These are phyloP conservation scores for Ectemnius lituratus DNA, from an alignment of 2,888 invertebrate species.

Conservation along the genomic window DNA sequence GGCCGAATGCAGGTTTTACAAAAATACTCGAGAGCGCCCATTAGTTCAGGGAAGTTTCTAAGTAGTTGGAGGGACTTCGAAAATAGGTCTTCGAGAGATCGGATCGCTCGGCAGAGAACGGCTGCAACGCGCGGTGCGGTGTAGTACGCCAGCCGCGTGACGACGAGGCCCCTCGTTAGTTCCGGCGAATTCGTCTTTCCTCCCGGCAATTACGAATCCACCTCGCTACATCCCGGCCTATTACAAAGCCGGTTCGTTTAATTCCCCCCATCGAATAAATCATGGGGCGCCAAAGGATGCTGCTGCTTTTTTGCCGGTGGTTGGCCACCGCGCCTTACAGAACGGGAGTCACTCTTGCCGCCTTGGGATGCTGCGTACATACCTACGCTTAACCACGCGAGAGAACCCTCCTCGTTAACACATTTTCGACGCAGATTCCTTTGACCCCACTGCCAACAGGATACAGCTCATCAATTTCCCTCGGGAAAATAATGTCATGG, in stretches of 20 bases:
- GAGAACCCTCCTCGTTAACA: slow-evolving; percentile 3
- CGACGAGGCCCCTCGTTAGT: slow-evolving; percentile 65
- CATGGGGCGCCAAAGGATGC: slow-evolving; percentile 18
- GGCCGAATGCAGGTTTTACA: slow-evolving; percentile 44
- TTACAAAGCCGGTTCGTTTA: slow-evolving; percentile 52
- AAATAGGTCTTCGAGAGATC: slow-evolving; percentile 29
- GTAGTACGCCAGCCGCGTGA: slow-evolving; percentile 28
- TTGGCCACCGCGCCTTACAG: not conserved
- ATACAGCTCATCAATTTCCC: too few relatives aligned
- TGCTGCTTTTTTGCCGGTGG: slow-evolving; percentile 11
- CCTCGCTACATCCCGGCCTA: slow-evolving; percentile 35
- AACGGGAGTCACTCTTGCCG: not conserved
- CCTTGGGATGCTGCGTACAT: too few relatives aligned
- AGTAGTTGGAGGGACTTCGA: slow-evolving; percentile 27
- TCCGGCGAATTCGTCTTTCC: slow-evolving; percentile 66
- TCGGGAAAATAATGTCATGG: too few relatives aligned
- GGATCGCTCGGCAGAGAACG: slow-evolving; percentile 45
- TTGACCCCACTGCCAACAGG: too few relatives aligned
- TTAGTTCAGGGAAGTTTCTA: slow-evolving; percentile 48
- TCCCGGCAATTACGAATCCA: slow-evolving; percentile 52
- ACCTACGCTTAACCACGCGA: not conserved
- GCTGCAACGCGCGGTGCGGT: slow-evolving; percentile 20
- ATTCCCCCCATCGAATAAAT: slow-evolving; percentile 43
- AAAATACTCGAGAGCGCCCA: slow-evolving; percentile 60
- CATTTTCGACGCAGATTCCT: not conserved